These are phyloP conservation scores for Bombylius discolor DNA, from an alignment of 2,888 invertebrate genomes.

Conservation along the genomic window DNA sequence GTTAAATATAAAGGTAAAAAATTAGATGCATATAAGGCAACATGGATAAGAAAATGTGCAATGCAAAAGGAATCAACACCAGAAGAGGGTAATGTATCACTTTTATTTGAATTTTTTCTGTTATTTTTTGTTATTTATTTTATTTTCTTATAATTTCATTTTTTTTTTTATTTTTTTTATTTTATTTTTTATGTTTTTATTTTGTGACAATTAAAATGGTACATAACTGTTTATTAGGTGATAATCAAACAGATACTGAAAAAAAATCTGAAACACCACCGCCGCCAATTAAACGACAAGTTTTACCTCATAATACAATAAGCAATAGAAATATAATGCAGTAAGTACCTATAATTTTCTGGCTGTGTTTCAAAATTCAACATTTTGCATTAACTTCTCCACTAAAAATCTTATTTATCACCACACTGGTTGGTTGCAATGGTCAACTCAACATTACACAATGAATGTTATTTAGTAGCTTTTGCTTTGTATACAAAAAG, in stretches of 20 bases:
- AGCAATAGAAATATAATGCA: slow-evolving; percentile 63
- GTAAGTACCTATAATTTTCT: slow-evolving; percentile 40
- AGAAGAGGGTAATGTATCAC: slow-evolving; percentile 16
- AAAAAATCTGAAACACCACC: slow-evolving; percentile 48
- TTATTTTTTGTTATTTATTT: too few relatives aligned
- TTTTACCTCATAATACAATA: slow-evolving; percentile 64
- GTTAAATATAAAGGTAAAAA: slow-evolving; percentile 80
- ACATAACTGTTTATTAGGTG: slow-evolving; percentile 31
- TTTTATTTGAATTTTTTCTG: not conserved
- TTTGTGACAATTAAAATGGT: not conserved
- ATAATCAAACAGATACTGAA: slow-evolving; percentile 48
- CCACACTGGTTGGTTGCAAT: too few relatives aligned
- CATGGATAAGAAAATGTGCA: slow-evolving; percentile 62
- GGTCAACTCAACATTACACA: too few relatives aligned
- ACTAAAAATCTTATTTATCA: too few relatives aligned
- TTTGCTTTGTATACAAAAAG: too few relatives aligned
- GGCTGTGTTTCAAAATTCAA: too few relatives aligned
- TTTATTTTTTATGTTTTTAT: not conserved
- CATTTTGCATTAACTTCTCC: too few relatives aligned
- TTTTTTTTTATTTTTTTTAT: not conserved
- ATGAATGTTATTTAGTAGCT: too few relatives aligned
- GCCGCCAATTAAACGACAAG: slow-evolving; percentile 45
- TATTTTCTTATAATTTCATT: too few relatives aligned
- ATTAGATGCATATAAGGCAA: slow-evolving; percentile 75
- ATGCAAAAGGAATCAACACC: slow-evolving; percentile 41